Base-by-base conservation (phyloP, 2,113 vertebrate species). In the Mormyrus iriodes region DNA sequence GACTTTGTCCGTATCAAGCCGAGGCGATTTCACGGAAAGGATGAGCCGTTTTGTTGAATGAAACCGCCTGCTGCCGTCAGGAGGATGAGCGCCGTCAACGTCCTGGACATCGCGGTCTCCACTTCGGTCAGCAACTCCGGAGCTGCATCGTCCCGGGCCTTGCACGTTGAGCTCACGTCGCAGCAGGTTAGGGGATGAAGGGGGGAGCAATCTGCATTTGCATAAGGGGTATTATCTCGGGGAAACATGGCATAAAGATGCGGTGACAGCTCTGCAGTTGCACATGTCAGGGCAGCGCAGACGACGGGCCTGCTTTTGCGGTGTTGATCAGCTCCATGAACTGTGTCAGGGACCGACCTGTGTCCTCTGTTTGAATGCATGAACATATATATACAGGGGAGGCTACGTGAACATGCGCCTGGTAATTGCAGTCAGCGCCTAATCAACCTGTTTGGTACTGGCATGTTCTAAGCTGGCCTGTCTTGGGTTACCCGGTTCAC, bases 81-180 rank as follows among this genome's bases (percentile, higher is more conserved):
- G 94, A 96, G 94, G 95, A 99, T 99, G 98, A 98, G 94, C 95
- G 95, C 95, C 92, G 93, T 94, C 94, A 93, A 92, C 94, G 95
- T 95, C 93, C 95, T 95, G 96, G 95, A 95, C 91, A 94, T 95
- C 85, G 90, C 94, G 91, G 93, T 95, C 92, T 94, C 95, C 91
- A 94, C 95, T 85, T 95, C 96, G 85, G 93, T 96, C 92, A 95
- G 94, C 91, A 96, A 94, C 88, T 93, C 96, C 90, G 95, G 95
- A 93, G 94, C 96, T 92, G 91, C 96, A 90, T 93, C 97, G 86
- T 94, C 97, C 82, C 95, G 98, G 94, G 96, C 97, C 91, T 93
- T 98, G 90, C 98, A 98, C 92, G 97, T 98, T 82, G 98, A 99
- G 91, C 96, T 99, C 93, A 97, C 97, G 0, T 98, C 97, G 44